Evolutionary conservation across 2,888 invertebrate species (phyloP), one percentile per base, ranked within the genome.

Genomic region (Dendrolimus pini): DNA sequence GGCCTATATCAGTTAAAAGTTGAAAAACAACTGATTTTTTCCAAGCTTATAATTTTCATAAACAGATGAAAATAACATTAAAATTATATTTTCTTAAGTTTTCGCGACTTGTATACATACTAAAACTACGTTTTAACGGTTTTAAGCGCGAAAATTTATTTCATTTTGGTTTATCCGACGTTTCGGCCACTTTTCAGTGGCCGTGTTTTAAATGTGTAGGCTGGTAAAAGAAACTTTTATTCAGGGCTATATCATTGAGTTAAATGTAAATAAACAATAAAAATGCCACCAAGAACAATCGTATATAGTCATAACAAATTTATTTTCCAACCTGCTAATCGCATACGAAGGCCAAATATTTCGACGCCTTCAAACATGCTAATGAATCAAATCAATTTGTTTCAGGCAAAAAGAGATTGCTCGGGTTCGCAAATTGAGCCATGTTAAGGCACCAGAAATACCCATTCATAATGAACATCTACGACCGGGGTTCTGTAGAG

Each of bases 401-500:
- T 84, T 55, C 83, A 90, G 90, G 59, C 89, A 89, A 84, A 89
- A 74, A 70, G 89, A 87, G 80, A 73, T 89, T 56, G 80, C 89
- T 47, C 77, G 88, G 55, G 74, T 85, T 42, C 77, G 89, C 13
- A 89, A 87, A 74, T 62, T 90, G 41, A 89, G 89, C 57, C 83
- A 85, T 14, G 80, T 80, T 3, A 89, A 85, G 70, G 77, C 83
- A 7, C 87, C 88, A 12, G 89, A 88, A 65, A 75, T 85, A 7
- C 89, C 89, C 10, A 82, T 89, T 55, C 68, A 89, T 68, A 92
- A 87, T 62, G 97, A 97, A 78, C 93, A 96, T 64, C 83, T 97
- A 54, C 91, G 97, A 57, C 98, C 98, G 6, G 97, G 97, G 1
- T 97, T 97, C 82, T 95, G 95, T 41, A 91, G 97, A 63, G 92